A percentile compares a stretch with the other conserved stretches of the same genome.
Evolutionary conservation across 1,140 invertebrate genomes (phyloP).

Genomic region (Alviniconcha marisindica): DNA sequence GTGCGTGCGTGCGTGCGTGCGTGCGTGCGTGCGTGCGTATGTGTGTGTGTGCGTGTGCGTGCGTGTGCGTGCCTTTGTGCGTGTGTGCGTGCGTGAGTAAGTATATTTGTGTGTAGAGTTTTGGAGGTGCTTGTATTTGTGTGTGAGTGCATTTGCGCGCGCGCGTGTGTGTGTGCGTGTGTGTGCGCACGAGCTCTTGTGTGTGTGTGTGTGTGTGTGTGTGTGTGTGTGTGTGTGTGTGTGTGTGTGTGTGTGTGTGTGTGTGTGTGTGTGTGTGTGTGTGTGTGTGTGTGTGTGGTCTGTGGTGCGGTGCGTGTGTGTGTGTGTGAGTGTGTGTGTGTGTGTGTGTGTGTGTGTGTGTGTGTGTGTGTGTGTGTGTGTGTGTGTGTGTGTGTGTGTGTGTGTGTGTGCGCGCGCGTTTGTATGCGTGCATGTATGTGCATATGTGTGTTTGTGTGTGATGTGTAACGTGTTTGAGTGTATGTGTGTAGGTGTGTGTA

Average conservation of each 20-base stretch:
- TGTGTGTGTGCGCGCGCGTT: too few species aligned
- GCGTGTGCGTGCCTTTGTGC: neutral
- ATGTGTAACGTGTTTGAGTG: too few species aligned
- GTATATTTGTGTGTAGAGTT: too few species aligned
- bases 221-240: neutral
- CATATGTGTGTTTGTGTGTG: too few species aligned
- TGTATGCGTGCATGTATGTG: too few species aligned
- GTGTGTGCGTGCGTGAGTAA: too few species aligned
- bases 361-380: too few species aligned
- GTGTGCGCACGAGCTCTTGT: neutral
- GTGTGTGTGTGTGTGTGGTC: neutral
- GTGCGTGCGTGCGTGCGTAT: neutral
- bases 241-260: neutral
- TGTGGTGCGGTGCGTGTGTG: too few species aligned
- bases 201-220: slow-evolving; percentile 16
- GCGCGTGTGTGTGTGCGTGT: slow-evolving; percentile 2
- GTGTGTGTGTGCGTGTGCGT: neutral
- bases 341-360: too few species aligned
- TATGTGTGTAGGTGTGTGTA: too few species aligned
- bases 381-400: too few species aligned
- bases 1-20: neutral
- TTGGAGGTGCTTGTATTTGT: neutral
- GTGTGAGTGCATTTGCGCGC: neutral
- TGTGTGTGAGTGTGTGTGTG: too few species aligned
- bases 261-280: neutral